Conservation (phyloP, 2,113 vertebrate species). For the Ammodytes dubius region DNA sequence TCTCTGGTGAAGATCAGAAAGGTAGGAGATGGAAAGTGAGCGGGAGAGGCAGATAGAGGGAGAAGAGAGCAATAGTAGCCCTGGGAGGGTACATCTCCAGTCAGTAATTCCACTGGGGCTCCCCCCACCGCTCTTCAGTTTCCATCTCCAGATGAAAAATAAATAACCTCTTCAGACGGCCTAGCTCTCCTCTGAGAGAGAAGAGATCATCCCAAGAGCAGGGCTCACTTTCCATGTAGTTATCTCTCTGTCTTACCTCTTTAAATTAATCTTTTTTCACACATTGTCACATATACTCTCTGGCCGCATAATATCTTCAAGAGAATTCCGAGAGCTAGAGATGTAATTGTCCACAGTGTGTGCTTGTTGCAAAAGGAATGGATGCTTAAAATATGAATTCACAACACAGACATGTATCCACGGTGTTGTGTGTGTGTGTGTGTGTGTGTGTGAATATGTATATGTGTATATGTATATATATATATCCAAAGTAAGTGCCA, state of each 20-base stretch:
- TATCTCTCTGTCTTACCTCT: constrained; percentile 56
- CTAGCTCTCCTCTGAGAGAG: constrained; percentile 68
- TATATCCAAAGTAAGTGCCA: neutral
- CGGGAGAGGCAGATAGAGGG: constrained; percentile 50
- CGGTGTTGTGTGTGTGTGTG: too few relatives aligned
- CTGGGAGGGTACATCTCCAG: constrained; percentile 76
- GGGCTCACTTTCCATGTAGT: constrained; percentile 64
- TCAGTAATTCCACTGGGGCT: constrained; percentile 75
- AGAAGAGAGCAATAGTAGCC: constrained; percentile 71
- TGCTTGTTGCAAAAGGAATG: neutral
- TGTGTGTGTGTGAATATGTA: too few relatives aligned
- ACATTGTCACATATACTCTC: constrained; percentile 30
- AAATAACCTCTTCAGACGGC: constrained; percentile 82
- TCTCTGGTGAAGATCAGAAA: constrained; percentile 80
- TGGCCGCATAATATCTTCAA: neutral
- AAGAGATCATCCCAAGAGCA: constrained; percentile 60
- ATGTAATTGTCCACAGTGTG: constrained; percentile 17
- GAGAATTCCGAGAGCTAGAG: neutral
- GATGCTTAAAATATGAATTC: neutral
- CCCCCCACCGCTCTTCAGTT: constrained; percentile 72
- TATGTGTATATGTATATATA: too few relatives aligned
- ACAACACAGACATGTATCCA: neutral
- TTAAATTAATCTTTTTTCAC: constrained; percentile 39
- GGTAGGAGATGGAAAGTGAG: constrained; percentile 75
- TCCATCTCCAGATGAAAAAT: constrained; percentile 83